These are phyloP conservation scores for Tetragonula carbonaria DNA, from an alignment of 2,888 invertebrate genomes.

Conservation along the genomic window DNA sequence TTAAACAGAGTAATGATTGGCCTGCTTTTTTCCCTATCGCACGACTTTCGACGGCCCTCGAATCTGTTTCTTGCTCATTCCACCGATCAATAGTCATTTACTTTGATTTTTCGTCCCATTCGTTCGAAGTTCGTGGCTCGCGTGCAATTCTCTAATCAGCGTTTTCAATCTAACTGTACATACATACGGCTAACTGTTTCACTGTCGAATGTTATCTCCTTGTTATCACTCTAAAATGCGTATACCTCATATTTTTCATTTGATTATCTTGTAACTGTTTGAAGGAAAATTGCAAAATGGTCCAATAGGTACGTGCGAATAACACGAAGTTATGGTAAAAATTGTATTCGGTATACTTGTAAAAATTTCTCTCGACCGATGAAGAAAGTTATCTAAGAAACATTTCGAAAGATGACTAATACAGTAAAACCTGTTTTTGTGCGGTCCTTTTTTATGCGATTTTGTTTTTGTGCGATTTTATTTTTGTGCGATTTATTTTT, in stretches of 20 bases:
- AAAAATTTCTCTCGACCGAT: background rate
- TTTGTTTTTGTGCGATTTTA: too few species aligned
- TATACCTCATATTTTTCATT: background rate
- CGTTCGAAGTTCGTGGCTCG: background rate
- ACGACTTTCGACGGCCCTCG: background rate
- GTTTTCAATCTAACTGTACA: constrained; percentile 34
- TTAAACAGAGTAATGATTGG: constrained; percentile 16
- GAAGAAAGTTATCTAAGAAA: background rate
- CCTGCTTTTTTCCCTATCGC: background rate
- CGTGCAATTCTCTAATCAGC: constrained; percentile 34
- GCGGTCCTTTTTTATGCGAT: too few species aligned
- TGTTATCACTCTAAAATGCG: background rate
- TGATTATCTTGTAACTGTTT: background rate
- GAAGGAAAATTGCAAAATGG: background rate
- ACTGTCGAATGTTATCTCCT: constrained; percentile 5
- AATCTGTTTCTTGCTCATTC: background rate
- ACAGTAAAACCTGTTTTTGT: too few species aligned
- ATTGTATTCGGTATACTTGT: too few species aligned
- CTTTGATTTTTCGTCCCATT: background rate
- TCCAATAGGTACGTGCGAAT: background rate
- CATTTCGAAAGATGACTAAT: background rate
- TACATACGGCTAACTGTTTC: constrained; percentile 13
- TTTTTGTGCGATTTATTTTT: too few species aligned
- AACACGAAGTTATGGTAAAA: too few species aligned
- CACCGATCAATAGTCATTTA: constrained; percentile 21